Evolutionary conservation across 1,140 invertebrate species (phyloP), one percentile per base, ranked within the genome.

Genomic region (Whitmania pigra): DNA sequence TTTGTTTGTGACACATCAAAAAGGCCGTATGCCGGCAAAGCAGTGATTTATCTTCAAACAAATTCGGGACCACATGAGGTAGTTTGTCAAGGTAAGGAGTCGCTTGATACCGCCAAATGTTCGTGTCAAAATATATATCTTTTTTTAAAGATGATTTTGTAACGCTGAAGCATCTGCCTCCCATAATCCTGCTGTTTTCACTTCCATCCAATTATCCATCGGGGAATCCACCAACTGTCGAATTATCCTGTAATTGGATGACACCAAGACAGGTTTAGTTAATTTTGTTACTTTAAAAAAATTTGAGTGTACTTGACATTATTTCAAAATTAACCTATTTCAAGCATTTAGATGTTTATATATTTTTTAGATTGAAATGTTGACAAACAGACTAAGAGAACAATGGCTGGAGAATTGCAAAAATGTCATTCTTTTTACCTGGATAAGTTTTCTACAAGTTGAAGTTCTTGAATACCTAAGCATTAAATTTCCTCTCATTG

Each of bases 401-500:
- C n/a, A 53, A 31, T 71, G 71, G 71, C 20, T 22, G 7, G 43
- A 29, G 40, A 71, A 71, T 36, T 20, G 22, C 27, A 54, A 54
- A 7, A 27, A 22, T n/a, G 71, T 71, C 13, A 66, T 71, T 25
- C 71, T 71, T 25, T 71, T 36, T 53, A 31, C 25, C 20, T 71
- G 71, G 71, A 57, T 71, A 17, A 27, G 25, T 13, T 57, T 71
- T 29, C 54, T 71, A 6, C 53, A 71, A 71, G 36, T 13, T n/a
- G 71, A 71, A 60, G 22, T 55, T 29, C 18, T 63, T 25, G 22
- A 40, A 20, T 60, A 60, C 31, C 55, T 71, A 27, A 18, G 63
- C 25, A 20, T 71, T 31, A 66, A 67, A 57, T 71, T 53, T 57
- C 71, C 71, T 31, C 27, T 71, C 25, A 18, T 27, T 20, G 53